A percentile compares a stretch with the other conserved stretches of the same genome.
Evolutionary conservation across 2,113 vertebrate species (phyloP).

Genomic region (Bostrychus sinensis): DNA sequence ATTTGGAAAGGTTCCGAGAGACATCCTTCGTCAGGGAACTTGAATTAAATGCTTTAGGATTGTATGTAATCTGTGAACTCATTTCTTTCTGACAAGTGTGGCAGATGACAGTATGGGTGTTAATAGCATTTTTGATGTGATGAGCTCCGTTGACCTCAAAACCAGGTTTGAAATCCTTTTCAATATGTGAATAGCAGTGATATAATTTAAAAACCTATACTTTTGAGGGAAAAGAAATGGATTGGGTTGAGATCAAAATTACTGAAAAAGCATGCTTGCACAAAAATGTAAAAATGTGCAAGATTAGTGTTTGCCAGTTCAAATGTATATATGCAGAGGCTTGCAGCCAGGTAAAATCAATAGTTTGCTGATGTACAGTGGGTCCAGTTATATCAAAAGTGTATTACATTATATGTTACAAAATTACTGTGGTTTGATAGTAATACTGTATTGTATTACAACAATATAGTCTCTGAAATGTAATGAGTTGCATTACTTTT

Average conservation of each 20-base stretch:
- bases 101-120: conserved; percentile 44
- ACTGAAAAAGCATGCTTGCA: conserved; percentile 19
- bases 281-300: conserved; percentile 16
- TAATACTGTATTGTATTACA: too few species aligned
- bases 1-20: conserved; percentile 45
- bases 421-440: too few species aligned
- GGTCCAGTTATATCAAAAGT: too few species aligned
- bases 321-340: not conserved
- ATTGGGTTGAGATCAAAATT: conserved; percentile 30
- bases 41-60: conserved; percentile 42
- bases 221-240: conserved; percentile 19
- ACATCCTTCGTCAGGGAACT: conserved; percentile 27
- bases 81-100: conserved; percentile 57
- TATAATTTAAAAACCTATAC: conserved; percentile 32
- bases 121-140: conserved; percentile 56
- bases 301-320: not conserved
- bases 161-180: conserved; percentile 37
- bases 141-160: conserved; percentile 54
- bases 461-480: too few species aligned
- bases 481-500: too few species aligned
- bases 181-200: conserved; percentile 26
- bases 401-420: too few species aligned
- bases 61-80: conserved; percentile 53
- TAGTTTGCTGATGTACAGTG: too few species aligned
- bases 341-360: too few species aligned